Base-by-base conservation (phyloP, 2,888 invertebrate species). In the Cantharis lateralis region DNA sequence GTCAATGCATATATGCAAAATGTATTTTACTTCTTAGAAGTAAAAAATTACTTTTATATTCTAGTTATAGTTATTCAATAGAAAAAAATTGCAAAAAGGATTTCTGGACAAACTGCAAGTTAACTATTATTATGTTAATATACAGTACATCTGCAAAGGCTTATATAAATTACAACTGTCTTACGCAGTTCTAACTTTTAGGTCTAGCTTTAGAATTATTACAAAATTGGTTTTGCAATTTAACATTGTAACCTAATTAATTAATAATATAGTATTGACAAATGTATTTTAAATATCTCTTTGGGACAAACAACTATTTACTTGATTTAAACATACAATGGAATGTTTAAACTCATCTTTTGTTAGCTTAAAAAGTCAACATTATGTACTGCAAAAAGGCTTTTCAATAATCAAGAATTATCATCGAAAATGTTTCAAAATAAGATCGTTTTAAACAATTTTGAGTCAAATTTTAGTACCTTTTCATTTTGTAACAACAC, bases 61-160 rank as follows among this genome's bases (percentile, higher is more conserved):
- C 64, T 66, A 75, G 66, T 76, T 75, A 78, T 28, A 78, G 70
- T 74, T 78, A 74, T 62, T 28, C 24, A 74, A 68, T 75, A 68
- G 74, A 72, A 62, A 77, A 79, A 79, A 74, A 72, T 48, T 79
- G 79, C 78, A 80, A 79, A 71, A 79, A 76, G 72, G 76, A 76
- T 68, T 83, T 87, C 85, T 87, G 87, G 87, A 87, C 86, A 86
- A 86, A 87, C 78, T 85, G 86, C 80, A 84, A 79, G 81, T 82
- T 66, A 83, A 83, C 83, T 83, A 84, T 86, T 48, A 83, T 81
- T 84, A 83, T 82, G 82, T 81, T 48, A 81, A 82, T 82, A 85
- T 86, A 86, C 87, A 86, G 83, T 87, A 87, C 86, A 87, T 86
- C 87, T 88, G 88, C 88, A 87, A 87, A 87, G 87, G 87, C 87